Evolutionary conservation across 1,140 invertebrate species (phyloP), one percentile per base, ranked within the genome.

Genomic region (Drosophila arizonae): DNA sequence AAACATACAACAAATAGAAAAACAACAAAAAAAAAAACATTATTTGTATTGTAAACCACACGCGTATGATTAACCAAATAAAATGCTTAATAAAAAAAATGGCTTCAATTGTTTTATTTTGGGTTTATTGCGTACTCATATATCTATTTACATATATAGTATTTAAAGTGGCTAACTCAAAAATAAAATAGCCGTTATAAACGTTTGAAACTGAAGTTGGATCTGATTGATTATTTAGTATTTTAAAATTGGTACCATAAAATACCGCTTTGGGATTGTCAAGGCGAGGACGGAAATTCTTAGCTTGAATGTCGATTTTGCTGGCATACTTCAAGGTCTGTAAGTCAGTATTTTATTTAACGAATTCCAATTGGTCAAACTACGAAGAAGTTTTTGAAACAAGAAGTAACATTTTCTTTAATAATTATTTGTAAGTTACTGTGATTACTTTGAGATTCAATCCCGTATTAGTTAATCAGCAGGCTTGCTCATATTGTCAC

Each of bases 11-110:
- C 52, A 90, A 86, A 73, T 58, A 68, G 48, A 60, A 72, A 63
- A 24, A 78, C 79, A 73, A 70, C 52, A 90, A 86, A 73, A 68
- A 66, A 66, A 72, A 71, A 28, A 72, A 81, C 65, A 87, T 79
- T 90, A 90, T 86, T 77, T 90, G 89, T 90, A 90, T 86, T 90
- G 88, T 89, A 89, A 90, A 88, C 80, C 81, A 86, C 89, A 90
- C 85, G 89, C 85, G 70, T 89, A 90, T 80, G 65, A 90, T 81
- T 90, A 90, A 84, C 89, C 89, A 79, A 90, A 90, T 90, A 86
- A 86, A 86, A 79, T 86, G 89, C 89, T 90, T 90, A 90, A 80
- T 81, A 80, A 61, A 84, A 61, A 84, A 52, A 74, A 68, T 33
- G 8, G 11, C 6, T 24, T 11, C 6, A 17, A 11, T 11, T 30